A percentile compares a stretch with the other conserved stretches of the same genome.
Evolutionary conservation across 2,888 invertebrate species (phyloP).

Genomic region (Drosophila atripex): DNA sequence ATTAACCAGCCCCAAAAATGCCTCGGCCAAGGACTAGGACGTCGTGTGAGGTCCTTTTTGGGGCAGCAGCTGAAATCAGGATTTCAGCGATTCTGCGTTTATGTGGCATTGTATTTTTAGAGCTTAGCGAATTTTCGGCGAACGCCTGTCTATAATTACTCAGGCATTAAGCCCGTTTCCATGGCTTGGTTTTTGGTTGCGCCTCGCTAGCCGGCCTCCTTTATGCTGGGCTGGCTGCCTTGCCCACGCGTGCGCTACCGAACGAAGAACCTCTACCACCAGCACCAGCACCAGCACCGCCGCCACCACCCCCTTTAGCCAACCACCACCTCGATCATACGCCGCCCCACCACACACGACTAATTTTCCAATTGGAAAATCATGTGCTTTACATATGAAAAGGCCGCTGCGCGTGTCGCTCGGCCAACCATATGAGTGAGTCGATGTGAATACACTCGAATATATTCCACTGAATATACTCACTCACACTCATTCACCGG

Average conservation of each 20-base stretch:
- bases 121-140: slow-evolving; percentile 40
- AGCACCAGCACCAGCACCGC: slow-evolving; percentile 7
- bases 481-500: background rate
- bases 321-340: slow-evolving; percentile 10
- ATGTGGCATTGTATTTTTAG: slow-evolving; percentile 8
- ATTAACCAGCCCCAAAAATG: slow-evolving; percentile 42
- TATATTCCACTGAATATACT: slow-evolving; percentile 9
- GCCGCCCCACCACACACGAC: slow-evolving; percentile 59
- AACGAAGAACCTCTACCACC: slow-evolving; percentile 42
- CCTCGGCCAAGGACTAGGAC: slow-evolving; percentile 55
- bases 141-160: slow-evolving; percentile 65
- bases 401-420: slow-evolving; percentile 75
- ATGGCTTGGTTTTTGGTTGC: slow-evolving; percentile 72
- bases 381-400: slow-evolving; percentile 78
- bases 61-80: slow-evolving; percentile 19
- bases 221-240: slow-evolving; percentile 69
- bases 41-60: slow-evolving; percentile 58
- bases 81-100: slow-evolving; percentile 2
- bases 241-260: slow-evolving; percentile 74
- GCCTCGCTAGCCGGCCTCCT: slow-evolving; percentile 79
- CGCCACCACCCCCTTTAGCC: too few species aligned
- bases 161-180: slow-evolving; percentile 73
- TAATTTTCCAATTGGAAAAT: slow-evolving; percentile 80
- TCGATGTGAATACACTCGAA: slow-evolving; percentile 38
- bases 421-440: slow-evolving; percentile 72